Evolutionary conservation across 2,797 vertebrate species (phyloP).

Genomic region (Hyperoplus lanceolatus): DNA sequence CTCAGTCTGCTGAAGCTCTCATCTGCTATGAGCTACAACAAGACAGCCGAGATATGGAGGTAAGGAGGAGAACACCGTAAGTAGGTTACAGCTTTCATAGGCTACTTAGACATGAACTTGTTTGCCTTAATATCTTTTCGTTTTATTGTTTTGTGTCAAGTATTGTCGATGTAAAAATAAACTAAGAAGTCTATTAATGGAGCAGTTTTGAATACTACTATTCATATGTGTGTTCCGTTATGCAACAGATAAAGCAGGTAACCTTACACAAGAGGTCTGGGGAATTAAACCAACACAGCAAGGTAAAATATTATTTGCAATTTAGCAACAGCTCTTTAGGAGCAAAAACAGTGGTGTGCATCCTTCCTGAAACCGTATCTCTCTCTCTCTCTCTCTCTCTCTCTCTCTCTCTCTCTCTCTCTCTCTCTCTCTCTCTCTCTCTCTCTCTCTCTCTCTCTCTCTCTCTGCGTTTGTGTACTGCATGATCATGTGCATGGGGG

Average conservation of each 20-base stretch:
- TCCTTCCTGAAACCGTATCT: neutral
- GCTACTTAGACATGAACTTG: neutral
- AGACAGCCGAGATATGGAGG: constrained; percentile 60
- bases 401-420: too few relatives aligned
- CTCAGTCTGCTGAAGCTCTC: constrained; percentile 1
- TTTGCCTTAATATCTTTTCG: neutral
- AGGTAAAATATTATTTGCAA: constrained; percentile 55
- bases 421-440: too few relatives aligned
- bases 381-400: too few relatives aligned
- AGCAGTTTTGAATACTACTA: constrained; percentile 8
- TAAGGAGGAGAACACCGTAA: constrained; percentile 21
- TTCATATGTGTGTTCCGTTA: constrained; percentile 31
- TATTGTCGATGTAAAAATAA: neutral
- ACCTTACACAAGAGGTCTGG: constrained; percentile 59
- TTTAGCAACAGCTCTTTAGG: neutral
- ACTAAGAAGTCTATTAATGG: neutral
- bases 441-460: too few relatives aligned
- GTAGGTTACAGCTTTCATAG: neutral
- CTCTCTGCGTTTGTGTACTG: constrained; percentile 16
- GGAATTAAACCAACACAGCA: constrained; percentile 56
- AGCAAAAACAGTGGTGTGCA: constrained; percentile 12
- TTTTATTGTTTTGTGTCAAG: neutral
- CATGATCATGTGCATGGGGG: constrained; percentile 28
- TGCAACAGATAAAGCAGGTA: constrained; percentile 71
- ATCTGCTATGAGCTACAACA: constrained; percentile 7